Evolutionary conservation across 2,797 vertebrate species (phyloP), one percentile per base, ranked within the genome.

Genomic region (Pseudomugil tenellus): DNA sequence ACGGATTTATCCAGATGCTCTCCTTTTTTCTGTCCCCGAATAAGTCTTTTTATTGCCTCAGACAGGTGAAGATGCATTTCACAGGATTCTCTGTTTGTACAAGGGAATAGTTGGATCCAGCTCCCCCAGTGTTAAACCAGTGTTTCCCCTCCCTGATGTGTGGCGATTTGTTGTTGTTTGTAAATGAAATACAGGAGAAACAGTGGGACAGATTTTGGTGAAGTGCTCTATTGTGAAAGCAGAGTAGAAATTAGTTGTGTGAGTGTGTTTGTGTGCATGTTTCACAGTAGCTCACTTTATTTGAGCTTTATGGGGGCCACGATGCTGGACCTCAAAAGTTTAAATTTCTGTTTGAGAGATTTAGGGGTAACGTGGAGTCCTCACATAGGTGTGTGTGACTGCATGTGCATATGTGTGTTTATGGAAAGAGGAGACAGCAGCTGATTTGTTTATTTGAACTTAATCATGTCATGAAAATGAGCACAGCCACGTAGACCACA

Each of bases 1-100:
- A 63, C 70, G 25, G 29, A 55, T 77, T 78, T 62, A 79, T 61
- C 39, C 73, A 77, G 72, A 70, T 16, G 72, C 58, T 35, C 23
- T 0, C 21, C 17, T 43, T 29, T 32, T 3, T 28, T 59, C 46
- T 58, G 57, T 77, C 51, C 16, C 67, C 73, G 78, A 62, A 51
- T 72, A 48, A 65, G 57, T 79, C 71, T 54, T 73, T 57, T 53
- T 32, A 28, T 13, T 62, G 48, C 71, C 74, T 81, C 58, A 73
- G 35, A 66, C 58, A 65, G 62, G 62, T 43, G 25, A 63, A 60
- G 72, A 79, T 60, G 66, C 73, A 83, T 90, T 92, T 91, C 89
- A 89, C 69, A 81, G 89, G 87, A 90, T 91, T 90, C 89, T 88
- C 62, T 64, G 71, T 75, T n/a, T 69, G 49, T 82, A 74, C 81